Evolutionary conservation across 1,140 invertebrate species (phyloP), one percentile per base, ranked within the genome.

Genomic region (Samia ricini): DNA sequence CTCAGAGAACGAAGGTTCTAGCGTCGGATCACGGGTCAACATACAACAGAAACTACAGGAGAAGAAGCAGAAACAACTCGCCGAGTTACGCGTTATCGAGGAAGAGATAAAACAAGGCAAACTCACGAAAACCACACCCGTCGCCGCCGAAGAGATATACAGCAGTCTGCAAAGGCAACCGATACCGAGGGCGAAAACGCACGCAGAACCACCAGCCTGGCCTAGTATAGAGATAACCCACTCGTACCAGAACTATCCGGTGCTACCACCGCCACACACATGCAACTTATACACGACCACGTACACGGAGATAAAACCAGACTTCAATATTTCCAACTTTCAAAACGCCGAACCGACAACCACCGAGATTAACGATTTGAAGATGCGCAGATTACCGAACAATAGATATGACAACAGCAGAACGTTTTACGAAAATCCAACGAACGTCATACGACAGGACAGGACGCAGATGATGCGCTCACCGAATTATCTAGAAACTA

Each of bases 71-170:
- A 96, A 97, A 69, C 96, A 97, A 70, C 85, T 97, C 2, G 95
- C 96, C 0, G 96, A 97, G 80, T 79, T 97, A 10, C 91, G 94
- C 61, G 94, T 95, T 6, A 96, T 97, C 69, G 95, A 97, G 74
- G 95, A 96, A 74, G 96, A 97, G 83, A 97, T 97, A 29, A 96
- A 96, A 77, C 95, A 96, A 73, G 95, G 95, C 0, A 96, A 96
- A 79, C 77, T 96, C 4, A 93, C 87, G 29, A 92, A 89, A 58
- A 91, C 90, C 2, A 87, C 90, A 0, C 85, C 90, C 10, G 84
- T 90, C 0, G 87, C 90, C 0, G 88, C 81, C 0, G 90, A 91
- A 33, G 91, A 92, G 60, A 91, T 91, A 66, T 91, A 91, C 77
- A 90, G 86, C 68, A 91, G 90, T 50, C 68, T 93, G 42, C 91